phyloP scores from a whole-genome alignment of 2,888 invertebrate genomes.

The Camponotus fellah region DNA sequence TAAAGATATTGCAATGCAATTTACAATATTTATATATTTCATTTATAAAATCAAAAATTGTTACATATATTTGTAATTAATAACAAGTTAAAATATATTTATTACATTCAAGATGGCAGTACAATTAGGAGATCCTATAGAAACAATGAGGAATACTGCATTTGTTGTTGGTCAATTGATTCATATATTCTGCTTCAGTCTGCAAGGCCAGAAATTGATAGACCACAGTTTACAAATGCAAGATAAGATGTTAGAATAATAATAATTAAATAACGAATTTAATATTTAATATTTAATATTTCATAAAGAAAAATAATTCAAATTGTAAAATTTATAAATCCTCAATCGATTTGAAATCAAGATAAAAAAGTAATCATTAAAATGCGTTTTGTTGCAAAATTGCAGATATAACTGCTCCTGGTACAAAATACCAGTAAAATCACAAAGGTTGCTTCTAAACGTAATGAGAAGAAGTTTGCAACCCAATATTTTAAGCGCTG shows the following conservation, averaged over 20 bases:
- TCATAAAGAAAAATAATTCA: neutral
- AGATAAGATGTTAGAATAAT: constrained; percentile 37
- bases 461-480: constrained; percentile 4
- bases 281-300: too few relatives aligned
- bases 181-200: constrained; percentile 47
- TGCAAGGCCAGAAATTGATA: constrained; percentile 56
- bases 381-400: neutral
- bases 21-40: too few relatives aligned
- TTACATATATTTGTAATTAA: neutral
- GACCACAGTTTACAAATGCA: constrained; percentile 39
- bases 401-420: constrained; percentile 45
- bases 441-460: constrained; percentile 41
- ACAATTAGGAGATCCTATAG: neutral
- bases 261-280: too few relatives aligned
- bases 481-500: constrained; percentile 23
- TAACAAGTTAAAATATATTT: neutral
- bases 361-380: neutral
- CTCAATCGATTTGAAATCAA: neutral
- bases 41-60: too few relatives aligned
- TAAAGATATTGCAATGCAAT: neutral
- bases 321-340: neutral
- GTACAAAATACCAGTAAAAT: constrained; percentile 43
- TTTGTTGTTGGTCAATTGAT: constrained; percentile 41
- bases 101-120: neutral
- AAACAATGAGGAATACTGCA: neutral